Percentiles rank a stretch among this genome's conserved stretches.
phyloP scores from a whole-genome alignment of 2,113 vertebrate genomes.

The Junco hyemalis region DNA sequence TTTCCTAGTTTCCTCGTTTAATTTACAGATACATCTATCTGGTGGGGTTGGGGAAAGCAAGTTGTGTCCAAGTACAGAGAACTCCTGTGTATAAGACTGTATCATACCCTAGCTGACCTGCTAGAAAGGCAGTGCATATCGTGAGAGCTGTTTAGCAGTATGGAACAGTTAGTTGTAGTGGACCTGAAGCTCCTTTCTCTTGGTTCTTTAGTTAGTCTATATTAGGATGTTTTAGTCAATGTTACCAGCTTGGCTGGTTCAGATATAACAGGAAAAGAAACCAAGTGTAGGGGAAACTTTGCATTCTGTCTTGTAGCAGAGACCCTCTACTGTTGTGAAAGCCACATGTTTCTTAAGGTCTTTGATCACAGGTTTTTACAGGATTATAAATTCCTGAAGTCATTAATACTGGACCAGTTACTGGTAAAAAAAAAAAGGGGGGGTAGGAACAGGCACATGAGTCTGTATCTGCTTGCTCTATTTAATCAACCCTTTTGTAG shows the following conservation, averaged over 20 bases:
- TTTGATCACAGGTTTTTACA: not conserved
- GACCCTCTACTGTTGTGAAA: not conserved
- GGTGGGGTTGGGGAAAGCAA: not conserved
- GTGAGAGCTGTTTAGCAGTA: not conserved
- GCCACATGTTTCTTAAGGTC: not conserved
- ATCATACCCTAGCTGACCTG: not conserved
- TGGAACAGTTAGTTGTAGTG: not conserved
- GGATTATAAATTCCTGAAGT: not conserved
- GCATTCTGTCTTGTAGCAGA: not conserved
- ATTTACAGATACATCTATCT: not conserved
- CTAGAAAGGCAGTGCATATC: rapidly evolving
- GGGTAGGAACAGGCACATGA: not conserved
- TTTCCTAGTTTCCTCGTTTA: not conserved
- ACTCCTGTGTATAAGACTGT: not conserved
- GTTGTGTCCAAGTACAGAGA: not conserved
- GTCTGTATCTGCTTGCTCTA: not conserved
- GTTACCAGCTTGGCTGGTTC: not conserved
- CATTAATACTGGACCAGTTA: not conserved
- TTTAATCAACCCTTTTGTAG: not conserved
- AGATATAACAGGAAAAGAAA: not conserved
- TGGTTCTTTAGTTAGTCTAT: not conserved
- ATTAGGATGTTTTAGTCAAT: not conserved
- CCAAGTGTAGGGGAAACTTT: not conserved
- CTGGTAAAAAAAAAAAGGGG: not conserved
- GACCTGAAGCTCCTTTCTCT: not conserved